Evolutionary conservation across 2,888 invertebrate species (phyloP).

Genomic region (Leptinotarsa rubiginosa): DNA sequence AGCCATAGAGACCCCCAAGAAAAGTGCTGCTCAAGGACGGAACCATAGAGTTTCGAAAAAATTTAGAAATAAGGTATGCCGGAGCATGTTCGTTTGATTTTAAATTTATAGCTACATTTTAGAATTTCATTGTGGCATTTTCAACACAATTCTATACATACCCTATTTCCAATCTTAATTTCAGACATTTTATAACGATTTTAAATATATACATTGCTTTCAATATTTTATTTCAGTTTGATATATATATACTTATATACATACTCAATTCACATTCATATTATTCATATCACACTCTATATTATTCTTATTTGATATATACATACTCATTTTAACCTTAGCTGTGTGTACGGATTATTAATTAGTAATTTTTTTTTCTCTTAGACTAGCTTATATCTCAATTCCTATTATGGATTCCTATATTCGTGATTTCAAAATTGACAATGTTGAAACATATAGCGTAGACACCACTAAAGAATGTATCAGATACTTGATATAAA

Average conservation of each 20-base stretch:
- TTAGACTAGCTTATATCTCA: too few relatives aligned
- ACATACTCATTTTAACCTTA: too few relatives aligned
- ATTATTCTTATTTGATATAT: too few relatives aligned
- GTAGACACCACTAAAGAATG: too few relatives aligned
- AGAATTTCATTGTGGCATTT: background rate
- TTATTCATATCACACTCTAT: too few relatives aligned
- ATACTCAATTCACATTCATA: background rate
- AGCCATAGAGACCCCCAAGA: constrained; percentile 5
- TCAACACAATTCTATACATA: background rate
- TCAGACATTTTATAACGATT: background rate
- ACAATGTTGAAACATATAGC: too few relatives aligned
- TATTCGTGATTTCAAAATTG: too few relatives aligned
- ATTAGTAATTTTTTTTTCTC: too few relatives aligned
- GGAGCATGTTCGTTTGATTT: background rate
- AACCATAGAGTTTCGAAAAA: constrained; percentile 10
- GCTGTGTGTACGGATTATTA: too few relatives aligned
- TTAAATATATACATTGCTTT: background rate
- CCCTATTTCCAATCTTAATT: background rate
- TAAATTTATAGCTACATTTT: background rate
- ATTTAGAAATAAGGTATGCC: background rate
- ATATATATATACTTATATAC: background rate
- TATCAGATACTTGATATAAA: too few relatives aligned
- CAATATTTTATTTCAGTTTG: background rate
- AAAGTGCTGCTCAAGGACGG: constrained; percentile 14
- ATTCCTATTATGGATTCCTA: too few relatives aligned